A percentile compares a stretch with the other conserved stretches of the same genome.
Evolutionary conservation across 2,888 invertebrate genomes (phyloP).

Genomic region (Nephrocerus scutellatus): DNA sequence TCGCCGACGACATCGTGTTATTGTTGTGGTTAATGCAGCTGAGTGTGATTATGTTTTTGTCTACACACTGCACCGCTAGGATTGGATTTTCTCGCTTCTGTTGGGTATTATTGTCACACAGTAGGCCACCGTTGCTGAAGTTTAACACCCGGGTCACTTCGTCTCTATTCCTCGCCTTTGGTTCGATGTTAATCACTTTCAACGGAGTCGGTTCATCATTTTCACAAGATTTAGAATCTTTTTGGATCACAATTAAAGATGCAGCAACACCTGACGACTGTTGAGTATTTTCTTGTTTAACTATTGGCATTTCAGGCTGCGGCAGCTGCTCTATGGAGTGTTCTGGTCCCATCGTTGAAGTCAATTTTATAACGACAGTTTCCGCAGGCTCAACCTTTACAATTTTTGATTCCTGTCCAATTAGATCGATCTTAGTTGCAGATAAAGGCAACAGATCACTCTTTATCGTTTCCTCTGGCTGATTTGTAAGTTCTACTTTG

Average conservation of each 20-base stretch:
- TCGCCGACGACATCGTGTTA: constrained; percentile 4
- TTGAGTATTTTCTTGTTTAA: no score
- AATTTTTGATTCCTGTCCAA: constrained; percentile 14
- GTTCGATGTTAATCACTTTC: neutral
- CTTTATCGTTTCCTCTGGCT: no score
- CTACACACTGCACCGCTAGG: neutral
- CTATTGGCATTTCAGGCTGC: neutral
- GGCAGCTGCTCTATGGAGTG: neutral
- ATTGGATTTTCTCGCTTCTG: constrained; percentile 18
- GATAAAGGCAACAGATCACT: no score
- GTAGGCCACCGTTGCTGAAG: neutral
- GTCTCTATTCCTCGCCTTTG: neutral
- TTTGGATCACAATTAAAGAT: constrained; percentile 1
- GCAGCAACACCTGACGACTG: no score
- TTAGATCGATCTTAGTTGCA: no score
- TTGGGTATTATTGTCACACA: neutral
- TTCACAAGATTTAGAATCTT: constrained; percentile 3
- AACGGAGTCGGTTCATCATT: neutral
- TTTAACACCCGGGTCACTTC: neutral
- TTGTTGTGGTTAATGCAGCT: no score
- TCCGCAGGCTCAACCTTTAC: constrained; percentile 16
- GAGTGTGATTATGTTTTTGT: no score
- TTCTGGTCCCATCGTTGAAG: neutral
- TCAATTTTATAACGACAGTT: constrained; percentile 1
- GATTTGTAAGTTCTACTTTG: no score